phyloP scores from a whole-genome alignment of 2,888 invertebrate genomes.

The Sminthurides aquaticus region DNA sequence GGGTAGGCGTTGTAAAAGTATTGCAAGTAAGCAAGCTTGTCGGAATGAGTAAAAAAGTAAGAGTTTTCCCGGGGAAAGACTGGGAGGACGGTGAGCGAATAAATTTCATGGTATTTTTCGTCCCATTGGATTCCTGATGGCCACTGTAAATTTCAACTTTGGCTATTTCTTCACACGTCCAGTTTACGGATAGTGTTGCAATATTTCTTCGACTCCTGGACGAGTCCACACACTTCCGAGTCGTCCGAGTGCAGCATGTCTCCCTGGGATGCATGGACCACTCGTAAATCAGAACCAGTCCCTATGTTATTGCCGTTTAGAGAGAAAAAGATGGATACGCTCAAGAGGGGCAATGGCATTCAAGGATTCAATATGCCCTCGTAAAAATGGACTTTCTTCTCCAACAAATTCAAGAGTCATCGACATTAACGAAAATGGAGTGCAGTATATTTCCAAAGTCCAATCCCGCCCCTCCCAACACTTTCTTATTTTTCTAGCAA shows the following conservation, averaged over 20 bases:
- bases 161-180: conserved; percentile 31
- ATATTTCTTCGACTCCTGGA: conserved; percentile 26
- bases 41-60: neutral
- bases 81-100: conserved; percentile 25
- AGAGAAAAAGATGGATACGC: conserved; percentile 44
- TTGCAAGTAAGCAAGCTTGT: no score
- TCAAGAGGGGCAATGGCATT: conserved; percentile 43
- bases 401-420: conserved; percentile 45
- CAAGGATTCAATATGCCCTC: conserved; percentile 45
- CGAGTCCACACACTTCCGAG: neutral
- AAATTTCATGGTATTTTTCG: conserved; percentile 31
- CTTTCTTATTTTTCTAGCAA: neutral
- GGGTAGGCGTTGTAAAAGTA: no score
- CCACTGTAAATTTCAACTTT: conserved; percentile 43
- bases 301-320: conserved; percentile 45
- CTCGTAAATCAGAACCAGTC: conserved; percentile 45
- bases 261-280: conserved; percentile 35
- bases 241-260: conserved; percentile 25
- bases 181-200: conserved; percentile 32
- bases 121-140: conserved; percentile 22
- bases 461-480: neutral
- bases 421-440: conserved; percentile 45
- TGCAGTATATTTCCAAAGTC: conserved; percentile 43
- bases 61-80: conserved; percentile 1
- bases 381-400: conserved; percentile 45